phyloP scores from a whole-genome alignment of 2,888 invertebrate species.

The Leptarthrus brevirostris region DNA sequence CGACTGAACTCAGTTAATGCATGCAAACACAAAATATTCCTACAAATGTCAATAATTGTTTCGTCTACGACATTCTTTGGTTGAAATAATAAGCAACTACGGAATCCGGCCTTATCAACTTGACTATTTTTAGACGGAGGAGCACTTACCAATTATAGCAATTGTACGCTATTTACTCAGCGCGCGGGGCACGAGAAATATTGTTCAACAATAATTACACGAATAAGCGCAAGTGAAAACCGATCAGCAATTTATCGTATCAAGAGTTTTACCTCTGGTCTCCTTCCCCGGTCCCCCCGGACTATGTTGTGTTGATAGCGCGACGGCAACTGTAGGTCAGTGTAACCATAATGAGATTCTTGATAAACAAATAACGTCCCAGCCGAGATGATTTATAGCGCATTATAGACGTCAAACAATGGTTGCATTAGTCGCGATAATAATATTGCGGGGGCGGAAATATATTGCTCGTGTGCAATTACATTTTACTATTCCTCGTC shows the following conservation, averaged over 20 bases:
- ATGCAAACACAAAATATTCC: not conserved
- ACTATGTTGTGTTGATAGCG: too few relatives aligned
- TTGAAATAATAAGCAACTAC: too few relatives aligned
- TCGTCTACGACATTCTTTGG: not conserved
- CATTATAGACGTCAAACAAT: slow-evolving; percentile 32
- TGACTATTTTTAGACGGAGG: too few relatives aligned
- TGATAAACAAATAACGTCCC: slow-evolving; percentile 23
- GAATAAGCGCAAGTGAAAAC: slow-evolving; percentile 20
- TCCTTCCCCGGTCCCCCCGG: too few relatives aligned
- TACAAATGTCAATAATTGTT: not conserved
- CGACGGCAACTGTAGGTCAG: slow-evolving; percentile 27
- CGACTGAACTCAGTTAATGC: too few relatives aligned
- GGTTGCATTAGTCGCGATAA: slow-evolving; percentile 24
- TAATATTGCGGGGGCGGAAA: slow-evolving; percentile 16
- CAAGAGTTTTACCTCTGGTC: not conserved
- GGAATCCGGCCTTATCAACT: too few relatives aligned
- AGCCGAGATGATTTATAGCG: slow-evolving; percentile 7
- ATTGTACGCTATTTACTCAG: not conserved
- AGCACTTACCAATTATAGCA: not conserved
- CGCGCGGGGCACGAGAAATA: too few relatives aligned
- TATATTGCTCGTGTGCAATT: slow-evolving; percentile 13
- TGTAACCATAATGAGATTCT: slow-evolving; percentile 11
- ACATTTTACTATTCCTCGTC: not conserved
- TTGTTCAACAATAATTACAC: not conserved
- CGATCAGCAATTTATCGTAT: slow-evolving; percentile 1